Base-by-base conservation (phyloP, 2,113 vertebrate species). In the Saccopteryx leptura region DNA sequence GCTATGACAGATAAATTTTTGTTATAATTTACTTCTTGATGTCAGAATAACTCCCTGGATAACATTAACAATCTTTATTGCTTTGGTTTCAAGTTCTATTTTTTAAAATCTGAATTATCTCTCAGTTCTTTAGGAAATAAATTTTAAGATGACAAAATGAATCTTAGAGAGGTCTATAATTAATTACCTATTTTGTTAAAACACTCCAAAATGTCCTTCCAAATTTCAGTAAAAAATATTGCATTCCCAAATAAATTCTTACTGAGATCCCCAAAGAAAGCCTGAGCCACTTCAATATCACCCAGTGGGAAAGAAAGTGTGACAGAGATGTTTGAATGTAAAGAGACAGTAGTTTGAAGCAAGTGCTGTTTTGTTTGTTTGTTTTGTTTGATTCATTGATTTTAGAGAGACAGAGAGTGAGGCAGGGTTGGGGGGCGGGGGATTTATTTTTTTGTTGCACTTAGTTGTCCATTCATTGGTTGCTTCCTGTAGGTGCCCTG, bases 91-190 rank as follows among this genome's bases (percentile, higher is more conserved):
- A 90, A 92, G 85, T 81, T 76, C 52, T 65, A 85, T 13, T 72
- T 91, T 86, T 81, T 56, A 26, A 26, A 52, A 94, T 79, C 52
- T 89, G 21, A 94, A 85, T 86, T 81, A 39, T 88, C 18, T 88
- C 33, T 88, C 17, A 81, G n/a, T 78, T 88, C 12, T 65, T 95
- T 72, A 92, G 58, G 79, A 96, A 92, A 93, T 91, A 85, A 88
- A 33, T 91, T 84, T 96, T 21, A 93, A 89, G 48, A 68, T 58
- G 68, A 69, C 46, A 96, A 89, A 78, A 71, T 69, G 63, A 46
- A 69, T 46, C 24, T n/a, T 88, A 63, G 17, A 69, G 65, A 86
- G 84, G 9, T 7, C 17, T 48, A 56, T 10, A 46, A 31, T 33
- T 56, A 88, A 82, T 84, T 33, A 60, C 8, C 2, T 58, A 28